These are phyloP conservation scores for Antheraea mylitta DNA, from an alignment of 1,140 invertebrate genomes.

Conservation along the genomic window DNA sequence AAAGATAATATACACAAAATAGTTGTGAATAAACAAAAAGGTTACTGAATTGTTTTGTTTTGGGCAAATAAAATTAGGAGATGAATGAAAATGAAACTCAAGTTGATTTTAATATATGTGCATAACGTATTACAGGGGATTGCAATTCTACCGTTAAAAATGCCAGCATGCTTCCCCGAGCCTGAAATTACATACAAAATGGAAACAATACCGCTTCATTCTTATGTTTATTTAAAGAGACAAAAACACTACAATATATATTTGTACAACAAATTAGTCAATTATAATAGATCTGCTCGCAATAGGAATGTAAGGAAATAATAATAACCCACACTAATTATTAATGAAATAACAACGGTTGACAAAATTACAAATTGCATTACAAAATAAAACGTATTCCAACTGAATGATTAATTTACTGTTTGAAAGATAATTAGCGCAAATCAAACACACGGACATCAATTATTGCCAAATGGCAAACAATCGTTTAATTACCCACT, in stretches of 20 bases:
- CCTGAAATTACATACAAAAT: slow-evolving; percentile 40
- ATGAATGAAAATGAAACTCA: slow-evolving; percentile 54
- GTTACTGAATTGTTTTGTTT: too few relatives aligned
- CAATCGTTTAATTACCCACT: slow-evolving; percentile 66
- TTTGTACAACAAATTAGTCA: background rate
- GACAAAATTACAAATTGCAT: slow-evolving; percentile 9
- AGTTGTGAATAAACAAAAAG: too few relatives aligned
- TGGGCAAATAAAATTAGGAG: slow-evolving; percentile 43
- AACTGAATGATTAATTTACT: slow-evolving; percentile 58
- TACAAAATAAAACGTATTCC: slow-evolving; percentile 35
- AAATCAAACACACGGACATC: slow-evolving; percentile 66
- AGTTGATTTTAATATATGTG: slow-evolving; percentile 55
- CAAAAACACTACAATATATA: background rate
- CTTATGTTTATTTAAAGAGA: slow-evolving; percentile 11
- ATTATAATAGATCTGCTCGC: too few relatives aligned
- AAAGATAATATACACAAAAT: too few relatives aligned
- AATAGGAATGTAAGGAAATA: too few relatives aligned
- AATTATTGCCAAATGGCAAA: slow-evolving; percentile 70
- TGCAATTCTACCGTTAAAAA: slow-evolving; percentile 35
- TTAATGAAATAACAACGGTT: background rate
- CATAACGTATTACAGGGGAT: slow-evolving; percentile 34
- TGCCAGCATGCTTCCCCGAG: slow-evolving; percentile 32
- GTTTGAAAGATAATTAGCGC: slow-evolving; percentile 61
- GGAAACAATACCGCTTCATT: slow-evolving; percentile 19
- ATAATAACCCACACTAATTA: background rate